A percentile compares a stretch with the other conserved stretches of the same genome.
Conservation (phyloP, 2,797 vertebrate species). For the Sebastes diploproa region DNA sequence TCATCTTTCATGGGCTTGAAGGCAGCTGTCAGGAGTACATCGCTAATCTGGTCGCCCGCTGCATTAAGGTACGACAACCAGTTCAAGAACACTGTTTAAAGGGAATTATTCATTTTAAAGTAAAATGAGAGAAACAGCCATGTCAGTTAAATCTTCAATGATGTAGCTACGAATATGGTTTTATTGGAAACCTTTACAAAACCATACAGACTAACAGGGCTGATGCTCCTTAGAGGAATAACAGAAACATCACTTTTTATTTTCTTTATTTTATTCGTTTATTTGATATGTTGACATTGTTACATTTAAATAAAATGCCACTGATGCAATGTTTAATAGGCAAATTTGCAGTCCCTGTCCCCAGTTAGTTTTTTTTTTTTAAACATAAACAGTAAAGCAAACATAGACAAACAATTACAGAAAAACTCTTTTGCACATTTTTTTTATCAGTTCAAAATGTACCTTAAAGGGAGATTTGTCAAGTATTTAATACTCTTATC, state of each 20-base stretch:
- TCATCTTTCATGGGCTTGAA: conserved; percentile 94
- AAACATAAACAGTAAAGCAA: too few relatives aligned
- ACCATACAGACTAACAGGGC: neutral
- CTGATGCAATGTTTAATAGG: too few relatives aligned
- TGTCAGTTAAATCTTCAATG: neutral
- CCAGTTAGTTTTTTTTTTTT: too few relatives aligned
- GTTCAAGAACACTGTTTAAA: neutral
- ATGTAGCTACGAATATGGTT: neutral
- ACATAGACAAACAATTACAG: too few relatives aligned
- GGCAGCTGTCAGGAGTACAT: conserved; percentile 94
- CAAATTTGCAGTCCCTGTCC: too few relatives aligned
- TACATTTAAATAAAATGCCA: too few relatives aligned
- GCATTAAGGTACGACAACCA: conserved; percentile 87
- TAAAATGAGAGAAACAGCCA: neutral
- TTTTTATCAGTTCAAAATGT: too few relatives aligned
- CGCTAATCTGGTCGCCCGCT: conserved; percentile 86
- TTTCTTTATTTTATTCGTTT: too few relatives aligned
- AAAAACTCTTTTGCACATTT: too few relatives aligned
- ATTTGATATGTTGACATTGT: too few relatives aligned
- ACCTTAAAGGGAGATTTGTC: too few relatives aligned
- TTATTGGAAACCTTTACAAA: neutral
- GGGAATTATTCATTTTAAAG: neutral
- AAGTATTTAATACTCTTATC: too few relatives aligned
- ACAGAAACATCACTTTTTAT: neutral
- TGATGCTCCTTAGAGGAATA: neutral